phyloP scores from a whole-genome alignment of 2,888 invertebrate genomes.

The Sphinx pinastri region DNA sequence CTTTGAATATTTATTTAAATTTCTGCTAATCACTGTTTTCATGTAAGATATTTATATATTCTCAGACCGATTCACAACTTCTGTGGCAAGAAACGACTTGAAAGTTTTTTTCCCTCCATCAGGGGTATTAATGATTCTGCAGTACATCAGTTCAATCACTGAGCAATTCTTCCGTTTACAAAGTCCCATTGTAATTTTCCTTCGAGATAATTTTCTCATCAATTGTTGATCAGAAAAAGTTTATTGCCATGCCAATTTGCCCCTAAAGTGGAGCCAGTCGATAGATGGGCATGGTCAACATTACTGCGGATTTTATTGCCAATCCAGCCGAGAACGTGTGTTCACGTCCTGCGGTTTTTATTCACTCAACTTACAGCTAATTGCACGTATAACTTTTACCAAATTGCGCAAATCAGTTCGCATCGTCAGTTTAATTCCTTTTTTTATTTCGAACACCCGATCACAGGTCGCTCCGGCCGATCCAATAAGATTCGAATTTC shows the following conservation, averaged over 20 bases:
- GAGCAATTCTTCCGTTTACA: slow-evolving; percentile 13
- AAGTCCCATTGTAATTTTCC: slow-evolving; percentile 32
- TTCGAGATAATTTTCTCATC: slow-evolving; percentile 33
- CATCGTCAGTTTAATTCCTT: slow-evolving; percentile 47
- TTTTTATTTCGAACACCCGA: slow-evolving; percentile 55
- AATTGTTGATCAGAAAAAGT: slow-evolving; percentile 43
- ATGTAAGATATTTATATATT: background rate
- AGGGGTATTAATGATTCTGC: slow-evolving; percentile 4
- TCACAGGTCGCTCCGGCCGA: slow-evolving; percentile 47
- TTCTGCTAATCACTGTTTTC: background rate
- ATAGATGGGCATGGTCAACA: slow-evolving; percentile 57
- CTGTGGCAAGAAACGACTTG: background rate
- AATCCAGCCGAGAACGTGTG: slow-evolving; percentile 49
- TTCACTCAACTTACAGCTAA: slow-evolving; percentile 48
- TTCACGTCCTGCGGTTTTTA: slow-evolving; percentile 65
- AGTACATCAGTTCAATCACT: background rate
- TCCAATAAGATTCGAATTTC: slow-evolving; percentile 49
- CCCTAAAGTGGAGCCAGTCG: slow-evolving; percentile 44
- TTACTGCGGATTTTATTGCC: slow-evolving; percentile 59
- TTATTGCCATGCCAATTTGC: slow-evolving; percentile 49
- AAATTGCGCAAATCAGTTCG: slow-evolving; percentile 66
- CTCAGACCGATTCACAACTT: background rate
- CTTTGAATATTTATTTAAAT: slow-evolving; percentile 9
- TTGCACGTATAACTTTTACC: slow-evolving; percentile 67
- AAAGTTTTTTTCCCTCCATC: background rate